Conservation (phyloP, 2,888 invertebrate genomes). For the Xylocampa areola region DNA sequence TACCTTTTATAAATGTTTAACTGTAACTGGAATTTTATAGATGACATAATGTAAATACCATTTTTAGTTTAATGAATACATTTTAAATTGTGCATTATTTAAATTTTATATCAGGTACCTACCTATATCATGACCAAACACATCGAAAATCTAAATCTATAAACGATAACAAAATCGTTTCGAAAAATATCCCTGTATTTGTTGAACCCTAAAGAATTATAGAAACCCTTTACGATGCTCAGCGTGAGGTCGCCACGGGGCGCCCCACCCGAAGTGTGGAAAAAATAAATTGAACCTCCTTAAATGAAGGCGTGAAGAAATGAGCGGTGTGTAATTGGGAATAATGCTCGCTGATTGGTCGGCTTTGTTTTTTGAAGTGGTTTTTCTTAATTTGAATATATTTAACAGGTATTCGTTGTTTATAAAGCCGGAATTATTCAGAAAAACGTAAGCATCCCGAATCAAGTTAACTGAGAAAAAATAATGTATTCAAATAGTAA, state of each 20-base stretch:
- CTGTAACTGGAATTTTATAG: no score
- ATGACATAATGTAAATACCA: no score
- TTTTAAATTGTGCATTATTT: no score
- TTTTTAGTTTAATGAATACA: no score
- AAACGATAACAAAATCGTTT: background rate
- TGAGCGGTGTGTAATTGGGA: constrained; percentile 56
- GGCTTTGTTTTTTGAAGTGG: constrained; percentile 49
- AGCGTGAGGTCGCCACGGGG: constrained; percentile 70
- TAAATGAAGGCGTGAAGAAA: constrained; percentile 39
- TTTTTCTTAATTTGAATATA: constrained; percentile 29
- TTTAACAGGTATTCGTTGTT: constrained; percentile 24
- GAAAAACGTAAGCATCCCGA: no score
- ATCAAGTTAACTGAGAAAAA: no score
- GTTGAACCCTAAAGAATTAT: constrained; percentile 40
- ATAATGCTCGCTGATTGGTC: constrained; percentile 49
- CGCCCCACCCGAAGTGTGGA: constrained; percentile 74
- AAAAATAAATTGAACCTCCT: constrained; percentile 70
- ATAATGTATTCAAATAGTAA: no score
- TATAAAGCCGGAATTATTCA: background rate
- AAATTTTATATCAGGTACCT: no score
- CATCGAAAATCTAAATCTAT: no score
- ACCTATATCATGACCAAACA: no score
- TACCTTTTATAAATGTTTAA: no score
- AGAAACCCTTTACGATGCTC: constrained; percentile 41
- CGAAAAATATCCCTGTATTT: background rate